Evolutionary conservation across 1,140 invertebrate genomes (phyloP).

Genomic region (Galleria mellonella): DNA sequence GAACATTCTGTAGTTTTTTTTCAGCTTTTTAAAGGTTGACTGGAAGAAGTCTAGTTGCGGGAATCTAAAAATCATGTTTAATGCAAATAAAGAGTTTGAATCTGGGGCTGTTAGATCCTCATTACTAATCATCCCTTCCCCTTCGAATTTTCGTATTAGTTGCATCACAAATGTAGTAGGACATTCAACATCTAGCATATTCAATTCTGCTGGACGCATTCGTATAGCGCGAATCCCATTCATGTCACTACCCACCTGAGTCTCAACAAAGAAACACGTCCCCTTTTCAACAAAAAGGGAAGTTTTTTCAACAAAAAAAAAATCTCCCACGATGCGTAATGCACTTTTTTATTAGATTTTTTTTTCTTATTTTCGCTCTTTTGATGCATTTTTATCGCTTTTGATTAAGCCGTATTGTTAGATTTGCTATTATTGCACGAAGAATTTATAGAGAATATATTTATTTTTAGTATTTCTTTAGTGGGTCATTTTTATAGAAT

Average conservation of each 20-base stretch:
- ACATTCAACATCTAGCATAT: no score
- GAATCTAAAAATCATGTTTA: no score
- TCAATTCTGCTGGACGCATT: no score
- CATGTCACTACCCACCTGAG: slow-evolving; percentile 36
- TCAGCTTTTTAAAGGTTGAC: no score
- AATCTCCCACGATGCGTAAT: slow-evolving; percentile 46
- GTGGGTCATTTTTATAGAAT: slow-evolving; percentile 6
- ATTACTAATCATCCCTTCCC: no score
- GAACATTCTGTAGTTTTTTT: no score
- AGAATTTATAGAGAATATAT: slow-evolving; percentile 4
- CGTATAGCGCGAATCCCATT: slow-evolving; percentile 17
- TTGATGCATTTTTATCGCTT: slow-evolving; percentile 23
- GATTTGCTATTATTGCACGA: neutral
- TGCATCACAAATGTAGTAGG: no score
- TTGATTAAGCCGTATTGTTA: slow-evolving; percentile 28
- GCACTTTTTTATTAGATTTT: slow-evolving; percentile 37
- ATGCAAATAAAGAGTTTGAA: no score
- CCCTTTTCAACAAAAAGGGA: slow-evolving; percentile 42
- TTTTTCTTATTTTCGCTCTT: neutral
- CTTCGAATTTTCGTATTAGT: no score
- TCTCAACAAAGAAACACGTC: slow-evolving; percentile 33
- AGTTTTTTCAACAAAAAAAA: slow-evolving; percentile 40
- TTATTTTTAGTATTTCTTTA: slow-evolving; percentile 11
- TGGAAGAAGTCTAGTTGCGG: no score
- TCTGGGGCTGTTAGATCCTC: no score